phyloP scores from a whole-genome alignment of 2,797 vertebrate species.

The Knipowitschia caucasica region DNA sequence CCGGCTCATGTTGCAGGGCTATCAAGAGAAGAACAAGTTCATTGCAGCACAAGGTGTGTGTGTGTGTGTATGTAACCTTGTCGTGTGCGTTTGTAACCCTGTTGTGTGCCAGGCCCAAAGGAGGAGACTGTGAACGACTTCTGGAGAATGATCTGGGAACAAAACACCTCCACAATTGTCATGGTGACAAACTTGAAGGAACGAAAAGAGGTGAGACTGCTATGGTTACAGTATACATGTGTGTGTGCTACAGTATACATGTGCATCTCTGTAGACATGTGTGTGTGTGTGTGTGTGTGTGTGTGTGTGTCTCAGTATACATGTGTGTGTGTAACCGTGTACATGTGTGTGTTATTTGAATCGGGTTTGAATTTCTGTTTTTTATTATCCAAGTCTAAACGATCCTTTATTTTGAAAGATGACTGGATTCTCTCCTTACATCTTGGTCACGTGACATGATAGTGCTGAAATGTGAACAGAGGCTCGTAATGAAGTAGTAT shows the following conservation, averaged over 20 bases:
- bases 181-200: constrained; percentile 99
- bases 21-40: constrained; percentile 99
- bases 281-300: constrained; percentile 87
- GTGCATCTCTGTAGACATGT: too few species aligned
- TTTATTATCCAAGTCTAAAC: too few species aligned
- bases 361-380: too few species aligned
- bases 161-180: constrained; percentile 96
- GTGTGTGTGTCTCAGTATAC: constrained; percentile 35
- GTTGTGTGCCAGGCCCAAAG: constrained; percentile 84
- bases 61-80: constrained; percentile 6
- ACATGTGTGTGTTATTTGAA: constrained; percentile 5
- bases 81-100: constrained; percentile 1
- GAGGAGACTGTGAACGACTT: constrained; percentile 98
- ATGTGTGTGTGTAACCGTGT: too few species aligned
- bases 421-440: too few species aligned
- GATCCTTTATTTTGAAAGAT: too few species aligned
- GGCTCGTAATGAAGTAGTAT: too few species aligned
- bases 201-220: constrained; percentile 86
- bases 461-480: too few species aligned
- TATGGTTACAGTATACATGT: neutral
- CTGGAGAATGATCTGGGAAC: constrained; percentile 99
- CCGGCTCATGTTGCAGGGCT: constrained; percentile 85
- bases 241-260: neutral
- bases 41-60: constrained; percentile 94
- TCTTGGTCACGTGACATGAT: too few species aligned